phyloP scores from a whole-genome alignment of 2,797 vertebrate species.

The Tapirus indicus region DNA sequence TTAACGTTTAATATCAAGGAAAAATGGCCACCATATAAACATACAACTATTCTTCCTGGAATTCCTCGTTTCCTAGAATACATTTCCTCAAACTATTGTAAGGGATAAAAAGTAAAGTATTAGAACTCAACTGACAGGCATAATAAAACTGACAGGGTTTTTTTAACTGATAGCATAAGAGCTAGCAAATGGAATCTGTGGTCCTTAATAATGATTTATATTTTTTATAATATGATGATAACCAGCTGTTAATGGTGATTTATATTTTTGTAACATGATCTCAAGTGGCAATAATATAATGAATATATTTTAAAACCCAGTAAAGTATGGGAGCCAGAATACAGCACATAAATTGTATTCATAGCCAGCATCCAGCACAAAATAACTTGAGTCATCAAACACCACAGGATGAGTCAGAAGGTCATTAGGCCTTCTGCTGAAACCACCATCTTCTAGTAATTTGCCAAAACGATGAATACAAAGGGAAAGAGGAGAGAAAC shows the following conservation, averaged over 20 bases:
- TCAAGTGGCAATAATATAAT: background rate
- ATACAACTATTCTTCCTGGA: background rate
- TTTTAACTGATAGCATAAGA: background rate
- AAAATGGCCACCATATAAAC: background rate
- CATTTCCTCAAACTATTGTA: background rate
- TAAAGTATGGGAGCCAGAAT: background rate
- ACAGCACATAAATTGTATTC: background rate
- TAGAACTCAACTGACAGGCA: background rate
- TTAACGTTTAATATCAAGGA: background rate
- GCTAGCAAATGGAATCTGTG: background rate
- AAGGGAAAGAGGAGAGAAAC: conserved; percentile 97
- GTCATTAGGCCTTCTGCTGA: background rate
- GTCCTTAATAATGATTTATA: background rate
- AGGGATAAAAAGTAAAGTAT: background rate
- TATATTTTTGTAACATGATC: background rate
- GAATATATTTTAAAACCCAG: background rate
- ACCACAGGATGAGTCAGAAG: background rate
- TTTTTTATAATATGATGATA: background rate
- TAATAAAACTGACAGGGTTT: background rate
- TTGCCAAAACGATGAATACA: conserved; percentile 95
- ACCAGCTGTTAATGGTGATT: conserved; percentile 10
- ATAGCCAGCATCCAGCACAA: background rate
- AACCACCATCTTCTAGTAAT: conserved; percentile 84
- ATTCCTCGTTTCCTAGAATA: background rate
- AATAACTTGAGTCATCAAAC: background rate